These are phyloP conservation scores for Acronicta alni DNA, from an alignment of 2,888 invertebrate species.

Conservation along the genomic window DNA sequence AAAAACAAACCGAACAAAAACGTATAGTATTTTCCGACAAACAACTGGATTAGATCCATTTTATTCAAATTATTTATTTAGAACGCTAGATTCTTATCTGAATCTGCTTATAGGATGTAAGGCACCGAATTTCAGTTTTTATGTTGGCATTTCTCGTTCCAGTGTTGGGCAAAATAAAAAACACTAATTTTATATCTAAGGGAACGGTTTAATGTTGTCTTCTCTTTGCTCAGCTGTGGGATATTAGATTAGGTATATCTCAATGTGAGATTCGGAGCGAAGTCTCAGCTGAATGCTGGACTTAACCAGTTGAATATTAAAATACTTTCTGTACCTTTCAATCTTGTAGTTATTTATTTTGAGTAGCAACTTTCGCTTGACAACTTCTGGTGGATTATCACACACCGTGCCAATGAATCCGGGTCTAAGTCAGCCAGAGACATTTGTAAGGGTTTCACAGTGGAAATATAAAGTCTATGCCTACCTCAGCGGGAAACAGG, in stretches of 20 bases:
- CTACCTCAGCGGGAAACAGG: no score
- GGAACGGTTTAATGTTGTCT: no score
- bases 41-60: constrained; percentile 4
- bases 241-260: constrained; percentile 9
- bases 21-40: constrained; percentile 4
- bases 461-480: no score
- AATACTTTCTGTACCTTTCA: constrained; percentile 18
- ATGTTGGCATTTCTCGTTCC: constrained; percentile 22
- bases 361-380: constrained; percentile 33
- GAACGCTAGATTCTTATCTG: constrained; percentile 38
- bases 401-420: neutral
- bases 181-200: no score
- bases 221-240: constrained; percentile 10
- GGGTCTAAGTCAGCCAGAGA: no score
- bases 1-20: constrained; percentile 5
- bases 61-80: constrained; percentile 47
- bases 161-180: constrained; percentile 10
- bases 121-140: constrained; percentile 30
- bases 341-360: constrained; percentile 48
- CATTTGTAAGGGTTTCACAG: no score
- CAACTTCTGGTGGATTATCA: constrained; percentile 7
- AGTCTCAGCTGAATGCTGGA: neutral
- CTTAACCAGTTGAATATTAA: constrained; percentile 17
- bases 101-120: constrained; percentile 37
- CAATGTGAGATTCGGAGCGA: constrained; percentile 2